Percentiles rank a stretch among this genome's conserved stretches.
Evolutionary conservation across 2,797 vertebrate species (phyloP).

Genomic region (Rhinogobio ventralis): DNA sequence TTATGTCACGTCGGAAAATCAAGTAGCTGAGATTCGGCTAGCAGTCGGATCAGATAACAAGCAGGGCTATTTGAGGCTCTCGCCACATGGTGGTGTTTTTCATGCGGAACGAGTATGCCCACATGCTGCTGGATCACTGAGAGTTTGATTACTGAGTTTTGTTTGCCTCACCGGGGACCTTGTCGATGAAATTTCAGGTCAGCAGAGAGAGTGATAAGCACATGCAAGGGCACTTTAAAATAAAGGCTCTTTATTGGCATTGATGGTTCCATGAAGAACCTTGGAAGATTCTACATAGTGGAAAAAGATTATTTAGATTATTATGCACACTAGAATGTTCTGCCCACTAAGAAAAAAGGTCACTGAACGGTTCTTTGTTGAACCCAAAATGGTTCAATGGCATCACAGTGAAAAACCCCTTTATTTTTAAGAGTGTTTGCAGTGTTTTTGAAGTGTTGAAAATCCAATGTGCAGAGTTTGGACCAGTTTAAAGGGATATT

Average conservation of each 20-base stretch:
- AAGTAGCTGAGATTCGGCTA: conserved; percentile 50
- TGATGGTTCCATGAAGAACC: background rate
- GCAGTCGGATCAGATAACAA: conserved; percentile 52
- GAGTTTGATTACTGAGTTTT: conserved; percentile 24
- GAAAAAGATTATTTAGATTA: too few relatives aligned
- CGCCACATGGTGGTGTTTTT: conserved; percentile 59
- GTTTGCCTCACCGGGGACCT: conserved; percentile 16
- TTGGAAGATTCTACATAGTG: background rate
- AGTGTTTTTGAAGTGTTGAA: background rate
- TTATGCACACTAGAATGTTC: too few relatives aligned
- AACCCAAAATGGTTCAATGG: background rate
- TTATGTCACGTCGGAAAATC: conserved; percentile 54
- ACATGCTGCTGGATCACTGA: conserved; percentile 40
- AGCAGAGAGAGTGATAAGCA: conserved; percentile 4
- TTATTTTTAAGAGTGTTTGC: too few relatives aligned
- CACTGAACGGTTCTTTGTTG: too few relatives aligned
- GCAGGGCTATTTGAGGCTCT: conserved; percentile 55
- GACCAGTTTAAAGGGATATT: background rate
- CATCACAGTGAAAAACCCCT: too few relatives aligned
- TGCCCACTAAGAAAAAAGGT: background rate
- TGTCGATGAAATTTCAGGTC: conserved; percentile 12
- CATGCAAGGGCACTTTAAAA: background rate
- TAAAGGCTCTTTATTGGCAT: background rate
- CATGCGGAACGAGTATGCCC: conserved; percentile 52
- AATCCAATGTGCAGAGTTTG: background rate